Conservation (phyloP, 1,140 invertebrate genomes). For the Drosophila triauraria region DNA sequence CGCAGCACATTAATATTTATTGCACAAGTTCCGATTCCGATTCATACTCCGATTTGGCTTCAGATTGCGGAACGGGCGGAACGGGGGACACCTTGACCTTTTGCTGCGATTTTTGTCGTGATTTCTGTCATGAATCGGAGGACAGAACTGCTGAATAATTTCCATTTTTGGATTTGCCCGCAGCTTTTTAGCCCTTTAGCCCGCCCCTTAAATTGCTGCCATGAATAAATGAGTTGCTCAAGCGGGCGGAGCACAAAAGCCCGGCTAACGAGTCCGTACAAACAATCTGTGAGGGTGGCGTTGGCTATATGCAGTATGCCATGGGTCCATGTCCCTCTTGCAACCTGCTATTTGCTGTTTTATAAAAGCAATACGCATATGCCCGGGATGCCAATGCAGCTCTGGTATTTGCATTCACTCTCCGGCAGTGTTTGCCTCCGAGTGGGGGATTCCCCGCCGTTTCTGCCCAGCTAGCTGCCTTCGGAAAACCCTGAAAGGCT, state of each 20-base stretch:
- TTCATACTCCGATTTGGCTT: not conserved
- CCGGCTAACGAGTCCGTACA: conserved; percentile 54
- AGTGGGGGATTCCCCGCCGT: conserved; percentile 7
- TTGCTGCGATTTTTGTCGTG: conserved; percentile 20
- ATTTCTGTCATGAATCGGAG: conserved; percentile 17
- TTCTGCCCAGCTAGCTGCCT: not conserved
- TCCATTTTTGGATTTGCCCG: conserved; percentile 44
- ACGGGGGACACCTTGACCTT: conserved; percentile 43
- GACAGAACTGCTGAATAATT: conserved; percentile 34
- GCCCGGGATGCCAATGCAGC: conserved; percentile 49
- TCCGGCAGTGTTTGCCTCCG: conserved; percentile 59
- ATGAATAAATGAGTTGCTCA: conserved; percentile 51
- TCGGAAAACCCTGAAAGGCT: conserved; percentile 67
- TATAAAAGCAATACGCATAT: conserved; percentile 80
- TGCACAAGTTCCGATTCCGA: conserved; percentile 19
- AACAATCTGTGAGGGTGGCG: conserved; percentile 32
- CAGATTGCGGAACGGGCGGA: not conserved
- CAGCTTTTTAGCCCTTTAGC: conserved; percentile 36
- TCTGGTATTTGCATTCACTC: conserved; percentile 77
- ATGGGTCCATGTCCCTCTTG: not conserved
- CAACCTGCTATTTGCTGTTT: conserved; percentile 64
- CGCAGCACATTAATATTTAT: conserved; percentile 44
- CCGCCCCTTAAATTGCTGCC: conserved; percentile 48
- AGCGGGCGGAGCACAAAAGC: conserved; percentile 42
- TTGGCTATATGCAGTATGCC: not conserved